Conservation (phyloP, 2,113 vertebrate species). For the Chunga burmeisteri region DNA sequence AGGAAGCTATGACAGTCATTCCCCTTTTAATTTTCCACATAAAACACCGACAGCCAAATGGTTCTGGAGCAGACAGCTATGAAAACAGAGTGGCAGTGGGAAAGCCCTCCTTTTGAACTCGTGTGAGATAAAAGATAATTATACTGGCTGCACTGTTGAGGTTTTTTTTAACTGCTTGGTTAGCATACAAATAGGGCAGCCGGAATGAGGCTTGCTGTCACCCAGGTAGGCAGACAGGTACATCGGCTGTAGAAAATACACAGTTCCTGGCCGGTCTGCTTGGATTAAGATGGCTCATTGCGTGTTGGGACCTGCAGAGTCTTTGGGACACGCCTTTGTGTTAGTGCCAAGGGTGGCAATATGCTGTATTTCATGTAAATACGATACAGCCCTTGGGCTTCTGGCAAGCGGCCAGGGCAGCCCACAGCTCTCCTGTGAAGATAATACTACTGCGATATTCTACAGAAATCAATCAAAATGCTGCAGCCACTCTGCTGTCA, state of each 20-base stretch:
- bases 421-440: background rate
- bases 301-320: background rate
- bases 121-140: conserved; percentile 33
- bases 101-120: conserved; percentile 29
- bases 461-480: background rate
- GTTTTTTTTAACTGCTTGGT: background rate
- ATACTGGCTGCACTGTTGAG: background rate
- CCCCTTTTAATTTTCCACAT: conserved; percentile 30
- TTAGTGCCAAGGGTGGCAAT: conserved; percentile 35
- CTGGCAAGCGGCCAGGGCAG: conserved; percentile 22
- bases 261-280: background rate
- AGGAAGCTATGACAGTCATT: conserved; percentile 10
- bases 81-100: conserved; percentile 9
- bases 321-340: background rate
- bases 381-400: background rate
- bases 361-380: background rate
- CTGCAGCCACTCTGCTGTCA: background rate
- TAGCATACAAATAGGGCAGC: background rate
- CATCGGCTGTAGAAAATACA: background rate
- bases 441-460: background rate
- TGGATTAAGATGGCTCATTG: background rate
- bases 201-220: conserved; percentile 33
- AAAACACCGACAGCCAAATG: background rate
- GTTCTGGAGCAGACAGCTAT: background rate
- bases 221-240: conserved; percentile 30